A percentile compares a stretch with the other conserved stretches of the same genome.
Evolutionary conservation across 2,797 vertebrate genomes (phyloP).

Genomic region (Alauda arvensis): DNA sequence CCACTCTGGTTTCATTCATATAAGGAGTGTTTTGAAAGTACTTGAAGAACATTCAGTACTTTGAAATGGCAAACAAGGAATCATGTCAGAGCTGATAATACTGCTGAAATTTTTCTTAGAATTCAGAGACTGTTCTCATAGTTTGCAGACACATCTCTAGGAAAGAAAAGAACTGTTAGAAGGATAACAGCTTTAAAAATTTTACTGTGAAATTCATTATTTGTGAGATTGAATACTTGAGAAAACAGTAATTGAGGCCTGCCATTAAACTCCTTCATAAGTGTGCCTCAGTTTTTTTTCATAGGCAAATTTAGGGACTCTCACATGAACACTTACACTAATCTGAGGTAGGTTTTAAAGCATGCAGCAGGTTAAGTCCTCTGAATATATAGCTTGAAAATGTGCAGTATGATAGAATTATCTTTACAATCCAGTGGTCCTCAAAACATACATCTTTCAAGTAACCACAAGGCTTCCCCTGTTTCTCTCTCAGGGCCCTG

Average conservation of each 20-base stretch:
- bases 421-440: not conserved
- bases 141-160: not conserved
- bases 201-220: not conserved
- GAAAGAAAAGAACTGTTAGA: not conserved
- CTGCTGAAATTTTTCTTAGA: not conserved
- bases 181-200: not conserved
- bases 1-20: not conserved
- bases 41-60: not conserved
- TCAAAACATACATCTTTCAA: not conserved
- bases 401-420: not conserved
- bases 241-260: not conserved
- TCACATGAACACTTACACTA: not conserved
- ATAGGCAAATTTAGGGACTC: not conserved
- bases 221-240: not conserved
- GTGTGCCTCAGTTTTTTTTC: not conserved
- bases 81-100: not conserved
- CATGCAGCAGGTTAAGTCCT: not conserved
- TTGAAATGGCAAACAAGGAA: constrained; percentile 12
- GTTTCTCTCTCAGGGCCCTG: not conserved
- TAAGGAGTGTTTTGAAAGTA: not conserved
- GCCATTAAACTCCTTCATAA: not conserved
- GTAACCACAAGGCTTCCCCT: not conserved
- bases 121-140: not conserved
- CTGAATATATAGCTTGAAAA: not conserved
- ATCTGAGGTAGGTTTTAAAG: not conserved